These are phyloP conservation scores for Plecturocebus donacophilus DNA, from an alignment of 2,113 vertebrate genomes.

Conservation along the genomic window DNA sequence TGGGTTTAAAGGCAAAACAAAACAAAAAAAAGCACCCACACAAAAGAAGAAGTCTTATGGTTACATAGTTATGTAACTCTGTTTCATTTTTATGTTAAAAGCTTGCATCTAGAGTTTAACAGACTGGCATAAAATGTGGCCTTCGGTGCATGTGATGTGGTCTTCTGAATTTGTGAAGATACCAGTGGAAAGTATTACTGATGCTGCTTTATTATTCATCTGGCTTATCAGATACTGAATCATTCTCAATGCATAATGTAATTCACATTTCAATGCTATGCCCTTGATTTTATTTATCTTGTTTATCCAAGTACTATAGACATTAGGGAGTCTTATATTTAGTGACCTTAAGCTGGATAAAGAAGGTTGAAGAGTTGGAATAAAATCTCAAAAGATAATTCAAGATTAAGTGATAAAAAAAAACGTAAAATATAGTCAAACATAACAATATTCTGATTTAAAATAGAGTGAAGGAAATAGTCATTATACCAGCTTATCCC, in stretches of 20 bases:
- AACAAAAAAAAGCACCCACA: neutral
- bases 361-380: neutral
- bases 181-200: neutral
- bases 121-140: neutral
- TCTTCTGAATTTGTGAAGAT: neutral
- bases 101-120: neutral
- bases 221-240: neutral
- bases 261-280: neutral
- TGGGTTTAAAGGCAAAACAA: constrained; percentile 50
- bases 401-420: constrained; percentile 1
- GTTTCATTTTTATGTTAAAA: constrained; percentile 33
- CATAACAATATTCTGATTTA: neutral
- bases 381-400: constrained; percentile 18
- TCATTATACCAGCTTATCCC: neutral
- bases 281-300: constrained; percentile 14
- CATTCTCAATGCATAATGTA: neutral
- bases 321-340: neutral
- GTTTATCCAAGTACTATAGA: neutral
- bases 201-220: neutral
- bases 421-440: neutral
- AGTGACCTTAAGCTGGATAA: neutral
- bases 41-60: neutral
- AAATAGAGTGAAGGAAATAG: neutral
- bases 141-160: neutral
- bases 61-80: neutral